Conservation (phyloP, 2,888 invertebrate genomes). For the Anthophora plumipes region DNA sequence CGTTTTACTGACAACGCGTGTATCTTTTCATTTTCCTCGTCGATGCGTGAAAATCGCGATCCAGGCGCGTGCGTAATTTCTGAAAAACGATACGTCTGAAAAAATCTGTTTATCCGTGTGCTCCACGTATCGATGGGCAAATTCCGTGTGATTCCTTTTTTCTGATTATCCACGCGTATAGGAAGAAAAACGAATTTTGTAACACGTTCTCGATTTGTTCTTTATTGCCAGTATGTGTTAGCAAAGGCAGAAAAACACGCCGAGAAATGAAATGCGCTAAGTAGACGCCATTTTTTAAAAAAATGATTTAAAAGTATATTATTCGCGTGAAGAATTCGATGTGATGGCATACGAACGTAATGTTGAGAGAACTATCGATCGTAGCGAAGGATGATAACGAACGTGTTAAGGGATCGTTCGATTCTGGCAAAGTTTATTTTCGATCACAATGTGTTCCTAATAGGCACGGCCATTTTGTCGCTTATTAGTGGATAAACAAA, state of each 20-base stretch:
- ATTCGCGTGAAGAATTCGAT: neutral
- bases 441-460: conserved; percentile 54
- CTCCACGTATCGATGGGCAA: conserved; percentile 19
- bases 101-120: conserved; percentile 55
- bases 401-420: conserved; percentile 9
- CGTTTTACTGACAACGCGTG: neutral
- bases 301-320: conserved; percentile 44
- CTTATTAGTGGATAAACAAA: conserved; percentile 81
- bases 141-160: neutral
- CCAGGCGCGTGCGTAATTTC: neutral
- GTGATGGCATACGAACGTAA: conserved; percentile 8
- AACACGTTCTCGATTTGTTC: neutral
- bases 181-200: conserved; percentile 2
- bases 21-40: neutral
- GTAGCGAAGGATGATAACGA: neutral
- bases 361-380: conserved; percentile 17
- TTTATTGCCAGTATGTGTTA: neutral
- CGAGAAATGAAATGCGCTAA: conserved; percentile 24
- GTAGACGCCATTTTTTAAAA: conserved; percentile 66
- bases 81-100: conserved; percentile 12
- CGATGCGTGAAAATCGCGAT: neutral
- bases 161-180: neutral
- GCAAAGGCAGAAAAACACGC: conserved; percentile 29
- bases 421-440: conserved; percentile 60
- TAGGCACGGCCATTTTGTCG: conserved; percentile 79